Percentiles rank a stretch among this genome's conserved stretches.
phyloP scores from a whole-genome alignment of 2,113 vertebrate species.

The Spea bombifrons region DNA sequence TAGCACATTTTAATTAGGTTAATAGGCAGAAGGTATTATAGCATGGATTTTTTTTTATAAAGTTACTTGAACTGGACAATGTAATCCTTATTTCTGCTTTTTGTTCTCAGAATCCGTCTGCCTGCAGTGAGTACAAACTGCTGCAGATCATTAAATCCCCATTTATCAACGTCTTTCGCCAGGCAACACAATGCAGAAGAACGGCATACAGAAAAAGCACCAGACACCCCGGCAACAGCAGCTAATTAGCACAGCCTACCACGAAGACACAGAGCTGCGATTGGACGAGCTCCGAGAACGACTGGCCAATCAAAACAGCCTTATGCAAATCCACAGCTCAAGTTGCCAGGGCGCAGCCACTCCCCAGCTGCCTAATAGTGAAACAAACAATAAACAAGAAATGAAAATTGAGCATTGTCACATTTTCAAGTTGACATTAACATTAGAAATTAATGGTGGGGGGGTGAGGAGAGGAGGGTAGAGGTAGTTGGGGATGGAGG shows the following conservation, averaged over 20 bases:
- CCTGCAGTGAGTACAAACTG: conserved; percentile 81
- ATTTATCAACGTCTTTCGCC: conserved; percentile 90
- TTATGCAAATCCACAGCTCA: conserved; percentile 93
- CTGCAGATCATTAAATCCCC: conserved; percentile 87
- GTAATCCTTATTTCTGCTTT: conserved; percentile 60
- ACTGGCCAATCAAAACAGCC: conserved; percentile 79
- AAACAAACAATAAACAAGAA: conserved; percentile 98
- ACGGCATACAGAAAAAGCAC: conserved; percentile 81
- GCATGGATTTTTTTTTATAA: conserved; percentile 46
- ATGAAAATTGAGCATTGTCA: conserved; percentile 94
- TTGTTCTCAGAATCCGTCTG: conserved; percentile 63
- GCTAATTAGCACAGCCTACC: conserved; percentile 99
- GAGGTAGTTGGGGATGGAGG: too few relatives aligned
- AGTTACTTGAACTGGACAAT: conserved; percentile 60
- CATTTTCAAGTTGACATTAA: conserved; percentile 89
- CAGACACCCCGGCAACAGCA: conserved; percentile 97
- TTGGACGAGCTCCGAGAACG: conserved; percentile 79
- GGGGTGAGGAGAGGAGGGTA: background rate
- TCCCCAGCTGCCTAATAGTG: conserved; percentile 90
- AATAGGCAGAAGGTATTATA: background rate
- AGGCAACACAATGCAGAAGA: conserved; percentile 92
- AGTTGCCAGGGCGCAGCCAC: conserved; percentile 98
- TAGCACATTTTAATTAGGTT: too few relatives aligned
- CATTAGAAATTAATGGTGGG: conserved; percentile 63
- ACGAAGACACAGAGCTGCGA: conserved; percentile 76